Conservation (phyloP, 2,113 vertebrate genomes). For the Todiramphus chloris region DNA sequence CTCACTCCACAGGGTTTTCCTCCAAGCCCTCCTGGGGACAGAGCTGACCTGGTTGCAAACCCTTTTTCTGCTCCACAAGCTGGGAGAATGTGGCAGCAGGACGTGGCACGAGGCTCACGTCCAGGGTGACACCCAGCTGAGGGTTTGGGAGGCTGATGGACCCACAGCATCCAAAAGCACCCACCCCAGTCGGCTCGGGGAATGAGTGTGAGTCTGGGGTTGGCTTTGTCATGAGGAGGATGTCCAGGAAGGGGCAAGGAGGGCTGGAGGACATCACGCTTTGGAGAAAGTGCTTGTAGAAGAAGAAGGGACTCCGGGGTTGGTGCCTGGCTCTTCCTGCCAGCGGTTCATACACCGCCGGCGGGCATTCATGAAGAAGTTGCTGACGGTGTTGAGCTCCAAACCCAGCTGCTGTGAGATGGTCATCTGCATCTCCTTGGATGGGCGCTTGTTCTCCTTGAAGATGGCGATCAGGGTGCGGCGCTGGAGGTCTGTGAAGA, state of each 20-base stretch:
- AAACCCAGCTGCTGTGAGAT: slow-evolving; percentile 98
- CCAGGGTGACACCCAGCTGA: not conserved
- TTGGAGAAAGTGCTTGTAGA: slow-evolving; percentile 95
- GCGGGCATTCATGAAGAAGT: slow-evolving; percentile 99
- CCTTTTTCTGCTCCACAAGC: not conserved
- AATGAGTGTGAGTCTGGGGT: not conserved
- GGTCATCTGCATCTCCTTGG: slow-evolving; percentile 98
- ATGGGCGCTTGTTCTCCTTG: slow-evolving; percentile 98
- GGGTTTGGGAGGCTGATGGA: not conserved
- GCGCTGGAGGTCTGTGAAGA: slow-evolving; percentile 98
- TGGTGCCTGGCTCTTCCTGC: slow-evolving; percentile 89
- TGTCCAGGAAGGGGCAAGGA: not conserved
- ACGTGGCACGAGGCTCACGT: accelerated
- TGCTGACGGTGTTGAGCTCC: slow-evolving; percentile 98
- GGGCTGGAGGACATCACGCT: slow-evolving; percentile 80
- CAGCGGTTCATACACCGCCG: slow-evolving; percentile 96
- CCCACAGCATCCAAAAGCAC: slow-evolving; percentile 9
- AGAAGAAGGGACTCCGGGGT: slow-evolving; percentile 85
- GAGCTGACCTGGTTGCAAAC: not conserved
- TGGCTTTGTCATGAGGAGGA: slow-evolving; percentile 35
- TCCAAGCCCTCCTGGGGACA: not conserved
- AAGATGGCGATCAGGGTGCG: slow-evolving; percentile 98
- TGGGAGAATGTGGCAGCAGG: not conserved
- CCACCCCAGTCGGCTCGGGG: not conserved
- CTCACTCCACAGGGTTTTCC: not conserved